phyloP scores from a whole-genome alignment of 2,113 vertebrate genomes.

The Tragelaphus imberbis region DNA sequence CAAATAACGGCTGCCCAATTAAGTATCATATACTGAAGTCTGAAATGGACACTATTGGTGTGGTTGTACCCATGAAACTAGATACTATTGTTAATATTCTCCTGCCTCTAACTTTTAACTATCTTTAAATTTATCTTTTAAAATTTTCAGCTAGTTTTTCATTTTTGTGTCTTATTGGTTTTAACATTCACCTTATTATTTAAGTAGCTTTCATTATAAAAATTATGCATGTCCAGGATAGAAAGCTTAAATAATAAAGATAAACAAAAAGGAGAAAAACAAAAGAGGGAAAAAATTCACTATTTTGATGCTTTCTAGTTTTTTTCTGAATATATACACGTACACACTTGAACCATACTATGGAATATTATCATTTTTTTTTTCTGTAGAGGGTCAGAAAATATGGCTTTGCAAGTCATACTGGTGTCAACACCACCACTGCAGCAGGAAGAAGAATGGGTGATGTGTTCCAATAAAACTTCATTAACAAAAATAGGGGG shows the following conservation, averaged over 20 bases:
- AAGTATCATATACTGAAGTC: background rate
- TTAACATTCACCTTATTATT: background rate
- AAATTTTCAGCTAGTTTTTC: constrained; percentile 9
- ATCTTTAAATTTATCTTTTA: constrained; percentile 11
- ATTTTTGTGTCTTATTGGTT: background rate
- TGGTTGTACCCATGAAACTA: background rate
- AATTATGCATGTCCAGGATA: background rate
- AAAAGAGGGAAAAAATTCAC: background rate
- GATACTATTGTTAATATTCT: background rate
- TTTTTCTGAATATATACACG: background rate
- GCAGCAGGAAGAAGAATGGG: background rate
- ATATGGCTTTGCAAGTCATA: background rate
- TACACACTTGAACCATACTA: background rate
- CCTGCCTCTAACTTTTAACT: background rate
- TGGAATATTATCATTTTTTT: background rate
- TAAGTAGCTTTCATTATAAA: constrained; percentile 29
- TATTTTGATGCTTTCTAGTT: background rate
- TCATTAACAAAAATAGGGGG: constrained; percentile 9
- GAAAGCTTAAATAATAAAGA: constrained; percentile 19
- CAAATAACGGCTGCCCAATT: background rate
- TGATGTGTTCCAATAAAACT: constrained; percentile 28
- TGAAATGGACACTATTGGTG: constrained; percentile 4
- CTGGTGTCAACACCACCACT: background rate
- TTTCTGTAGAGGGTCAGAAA: constrained; percentile 27
- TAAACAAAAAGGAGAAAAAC: background rate